Base-by-base conservation (phyloP, 2,888 invertebrate species). In the Drosophila siamana region DNA sequence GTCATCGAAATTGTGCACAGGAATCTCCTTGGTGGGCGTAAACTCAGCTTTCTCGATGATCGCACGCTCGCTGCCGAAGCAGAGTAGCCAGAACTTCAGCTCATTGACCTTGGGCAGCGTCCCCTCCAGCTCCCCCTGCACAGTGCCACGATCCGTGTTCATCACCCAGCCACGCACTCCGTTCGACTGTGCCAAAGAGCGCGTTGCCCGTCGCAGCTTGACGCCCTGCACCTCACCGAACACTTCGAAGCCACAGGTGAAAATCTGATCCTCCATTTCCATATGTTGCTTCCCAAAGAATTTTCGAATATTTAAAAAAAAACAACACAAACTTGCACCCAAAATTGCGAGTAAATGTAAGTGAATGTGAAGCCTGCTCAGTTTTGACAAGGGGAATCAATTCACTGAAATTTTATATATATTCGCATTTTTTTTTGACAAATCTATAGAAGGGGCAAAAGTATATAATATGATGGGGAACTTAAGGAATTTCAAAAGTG, bases 1-100 rank as follows among this genome's bases (percentile, higher is more conserved):
- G 57, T 92, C 86, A 0, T 92, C 78, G 57, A 93, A 93, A 1
- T 92, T 91, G 59, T 91, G 94, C 8, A 93, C 91, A 0, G 78
- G 50, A 60, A 96, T 94, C 69, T 93, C 93, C 78, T 93, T 93
- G 78, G 94, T 94, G 86, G 96, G 95, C 33, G 92, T 93, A 90
- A 96, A 97, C 71, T 94, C 94, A 0, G 94, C 94, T 88, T 94
- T 95, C 2, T 95, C 95, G 77, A 97, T 96, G 72, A 92, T 91
- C 28, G 96, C 95, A 76, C 94, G 93, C 0, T 96, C 96, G 91
- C 96, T 96, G 52, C 97, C 97, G 8, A 93, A 94, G 19, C 92
- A 93, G 78, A 94, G 93, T 51, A 97, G 71, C 90, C 90, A 91
- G 30, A 80, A 74, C 68, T 89, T 89, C 94, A 95, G 94, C 90